Percentiles rank a stretch among this genome's conserved stretches.
Conservation (phyloP, 1,140 invertebrate genomes). For the Lepeophtheirus salmonis region DNA sequence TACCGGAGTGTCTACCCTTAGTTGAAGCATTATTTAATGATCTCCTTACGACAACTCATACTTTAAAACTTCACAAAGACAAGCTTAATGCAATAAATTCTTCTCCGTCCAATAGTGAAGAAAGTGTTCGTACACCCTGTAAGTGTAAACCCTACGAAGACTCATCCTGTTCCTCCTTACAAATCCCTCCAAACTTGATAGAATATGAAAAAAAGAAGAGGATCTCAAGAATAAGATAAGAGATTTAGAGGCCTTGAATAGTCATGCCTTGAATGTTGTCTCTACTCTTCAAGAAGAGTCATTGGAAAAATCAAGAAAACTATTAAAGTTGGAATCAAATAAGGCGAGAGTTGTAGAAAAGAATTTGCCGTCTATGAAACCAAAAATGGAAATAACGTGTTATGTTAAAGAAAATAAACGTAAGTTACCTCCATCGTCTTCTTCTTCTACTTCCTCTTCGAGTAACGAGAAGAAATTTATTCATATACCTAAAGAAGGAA, state of each 20-base stretch:
- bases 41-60: conserved; percentile 53
- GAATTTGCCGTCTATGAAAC: not conserved
- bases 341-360: conserved; percentile 33
- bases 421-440: too few species aligned
- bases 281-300: conserved; percentile 35
- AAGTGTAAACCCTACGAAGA: conserved; percentile 8
- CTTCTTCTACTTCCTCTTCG: not conserved
- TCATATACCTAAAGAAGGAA: too few species aligned
- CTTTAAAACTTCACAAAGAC: conserved; percentile 53
- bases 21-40: conserved; percentile 52
- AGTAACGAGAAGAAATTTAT: not conserved
- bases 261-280: conserved; percentile 36
- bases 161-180: conserved; percentile 5
- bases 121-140: too few species aligned
- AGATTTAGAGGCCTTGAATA: conserved; percentile 36
- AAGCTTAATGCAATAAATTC: conserved; percentile 42
- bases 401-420: too few species aligned
- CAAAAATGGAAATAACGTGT: not conserved
- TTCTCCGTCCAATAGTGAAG: conserved; percentile 33
- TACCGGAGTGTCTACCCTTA: conserved; percentile 46
- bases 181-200: conserved; percentile 22
- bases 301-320: conserved; percentile 35
- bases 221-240: conserved; percentile 38
- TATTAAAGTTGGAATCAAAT: conserved; percentile 38
- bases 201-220: conserved; percentile 39